Conservation (phyloP, 2,888 invertebrate genomes). For the Fissipunctia ypsillon region DNA sequence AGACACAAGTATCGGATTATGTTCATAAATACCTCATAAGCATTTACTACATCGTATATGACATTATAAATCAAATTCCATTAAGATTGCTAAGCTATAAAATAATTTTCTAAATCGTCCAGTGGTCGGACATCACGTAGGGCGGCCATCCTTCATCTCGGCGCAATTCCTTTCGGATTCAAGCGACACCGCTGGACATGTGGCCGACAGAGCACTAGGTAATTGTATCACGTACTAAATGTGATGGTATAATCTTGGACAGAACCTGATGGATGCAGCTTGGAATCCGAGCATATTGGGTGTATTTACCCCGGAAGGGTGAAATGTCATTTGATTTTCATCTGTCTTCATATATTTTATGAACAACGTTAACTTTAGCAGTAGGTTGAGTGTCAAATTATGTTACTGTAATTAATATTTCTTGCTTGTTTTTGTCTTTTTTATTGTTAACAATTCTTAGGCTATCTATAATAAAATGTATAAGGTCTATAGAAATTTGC, state of each 20-base stretch:
- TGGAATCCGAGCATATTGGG: conserved; percentile 28
- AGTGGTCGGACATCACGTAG: conserved; percentile 76
- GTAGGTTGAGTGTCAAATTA: background rate
- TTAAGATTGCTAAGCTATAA: conserved; percentile 64
- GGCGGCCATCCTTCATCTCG: conserved; percentile 73
- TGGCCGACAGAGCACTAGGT: conserved; percentile 65
- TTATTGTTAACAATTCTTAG: background rate
- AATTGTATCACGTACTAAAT: conserved; percentile 76
- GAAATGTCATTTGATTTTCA: conserved; percentile 38
- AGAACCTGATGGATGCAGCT: conserved; percentile 60
- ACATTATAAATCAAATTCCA: conserved; percentile 55
- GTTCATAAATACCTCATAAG: background rate
- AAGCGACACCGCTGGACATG: conserved; percentile 71
- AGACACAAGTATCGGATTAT: background rate
- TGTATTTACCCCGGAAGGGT: conserved; percentile 42
- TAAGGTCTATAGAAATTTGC: conserved; percentile 7
- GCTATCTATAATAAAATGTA: background rate
- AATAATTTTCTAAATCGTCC: conserved; percentile 76
- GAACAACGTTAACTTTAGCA: background rate
- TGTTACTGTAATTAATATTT: background rate
- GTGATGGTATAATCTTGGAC: conserved; percentile 67
- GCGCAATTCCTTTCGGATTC: conserved; percentile 70
- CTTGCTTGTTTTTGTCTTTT: background rate
- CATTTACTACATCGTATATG: conserved; percentile 27
- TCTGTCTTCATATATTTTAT: background rate